phyloP scores from a whole-genome alignment of 2,113 vertebrate species.

The Struthidea cinerea region DNA sequence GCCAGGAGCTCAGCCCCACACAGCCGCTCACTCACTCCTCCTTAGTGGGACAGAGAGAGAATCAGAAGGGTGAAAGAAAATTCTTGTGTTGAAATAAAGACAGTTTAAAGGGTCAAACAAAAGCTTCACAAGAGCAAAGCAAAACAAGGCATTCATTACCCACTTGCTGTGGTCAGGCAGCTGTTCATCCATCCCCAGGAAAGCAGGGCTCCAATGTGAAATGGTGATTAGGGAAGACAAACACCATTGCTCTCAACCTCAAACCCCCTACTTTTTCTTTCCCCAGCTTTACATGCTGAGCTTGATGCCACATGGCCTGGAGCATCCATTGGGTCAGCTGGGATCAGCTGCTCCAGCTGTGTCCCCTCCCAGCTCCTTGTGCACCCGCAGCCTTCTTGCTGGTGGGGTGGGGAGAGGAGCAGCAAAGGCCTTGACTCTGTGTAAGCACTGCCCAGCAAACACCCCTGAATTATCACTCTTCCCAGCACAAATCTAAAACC shows the following conservation, averaged over 20 bases:
- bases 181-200: background rate
- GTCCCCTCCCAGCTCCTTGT: background rate
- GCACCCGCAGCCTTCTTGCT: background rate
- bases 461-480: rapidly evolving
- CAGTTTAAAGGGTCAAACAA: background rate
- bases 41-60: background rate
- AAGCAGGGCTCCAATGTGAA: background rate
- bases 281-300: background rate
- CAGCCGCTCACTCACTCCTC: background rate
- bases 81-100: background rate
- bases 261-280: background rate
- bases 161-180: background rate
- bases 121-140: background rate
- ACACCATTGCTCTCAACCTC: background rate
- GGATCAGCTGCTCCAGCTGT: background rate
- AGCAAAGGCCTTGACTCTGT: background rate
- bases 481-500: background rate
- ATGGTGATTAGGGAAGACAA: background rate
- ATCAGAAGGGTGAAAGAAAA: background rate
- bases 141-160: background rate
- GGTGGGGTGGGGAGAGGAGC: no score
- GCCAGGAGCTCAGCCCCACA: background rate
- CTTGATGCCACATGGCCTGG: background rate
- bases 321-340: background rate
- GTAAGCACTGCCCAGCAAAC: background rate